Conservation (phyloP, 2,113 vertebrate species). For the Balaeniceps rex region DNA sequence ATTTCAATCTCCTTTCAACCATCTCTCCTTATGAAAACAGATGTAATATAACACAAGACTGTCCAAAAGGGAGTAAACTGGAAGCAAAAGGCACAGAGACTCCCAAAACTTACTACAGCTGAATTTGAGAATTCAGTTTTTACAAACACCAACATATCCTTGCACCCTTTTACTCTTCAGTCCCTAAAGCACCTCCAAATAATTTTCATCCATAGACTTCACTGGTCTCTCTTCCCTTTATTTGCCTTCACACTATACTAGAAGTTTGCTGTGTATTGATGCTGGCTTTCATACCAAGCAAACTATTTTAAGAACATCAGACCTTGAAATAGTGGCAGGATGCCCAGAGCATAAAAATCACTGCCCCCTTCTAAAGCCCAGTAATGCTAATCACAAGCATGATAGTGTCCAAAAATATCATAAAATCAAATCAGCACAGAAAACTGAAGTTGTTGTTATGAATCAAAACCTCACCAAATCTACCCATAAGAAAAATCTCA, state of each 20-base stretch:
- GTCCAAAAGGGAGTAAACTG: neutral
- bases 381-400: neutral
- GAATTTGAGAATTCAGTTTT: neutral
- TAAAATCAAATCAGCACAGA: neutral
- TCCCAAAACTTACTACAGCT: neutral
- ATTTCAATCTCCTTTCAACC: neutral
- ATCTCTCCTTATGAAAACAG: neutral
- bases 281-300: neutral
- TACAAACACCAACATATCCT: neutral
- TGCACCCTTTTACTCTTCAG: neutral
- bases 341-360: neutral
- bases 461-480: neutral
- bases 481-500: neutral
- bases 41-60: neutral
- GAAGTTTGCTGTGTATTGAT: neutral
- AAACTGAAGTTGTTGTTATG: neutral
- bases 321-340: neutral
- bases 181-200: neutral
- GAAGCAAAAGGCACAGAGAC: neutral
- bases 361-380: neutral
- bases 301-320: neutral
- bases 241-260: neutral
- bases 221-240: neutral
- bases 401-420: neutral
- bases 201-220: neutral